These are phyloP conservation scores for Sarcophaga peregrina DNA, from an alignment of 1,140 invertebrate genomes.

Conservation along the genomic window DNA sequence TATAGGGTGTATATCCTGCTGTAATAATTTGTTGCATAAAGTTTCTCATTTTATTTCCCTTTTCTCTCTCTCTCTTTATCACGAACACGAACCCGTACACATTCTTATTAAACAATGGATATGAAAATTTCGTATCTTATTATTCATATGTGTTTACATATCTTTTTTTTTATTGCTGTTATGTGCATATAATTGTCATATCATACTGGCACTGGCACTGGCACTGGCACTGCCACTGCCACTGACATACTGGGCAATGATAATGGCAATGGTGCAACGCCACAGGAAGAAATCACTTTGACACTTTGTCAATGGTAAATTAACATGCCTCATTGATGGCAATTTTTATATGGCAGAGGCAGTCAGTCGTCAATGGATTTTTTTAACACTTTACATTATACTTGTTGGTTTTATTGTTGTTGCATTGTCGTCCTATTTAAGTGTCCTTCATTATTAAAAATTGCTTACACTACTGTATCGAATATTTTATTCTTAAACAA, in stretches of 20 bases:
- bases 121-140: too few relatives aligned
- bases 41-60: neutral
- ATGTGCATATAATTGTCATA: neutral
- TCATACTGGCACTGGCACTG: neutral
- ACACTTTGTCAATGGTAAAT: constrained; percentile 43
- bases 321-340: constrained; percentile 42
- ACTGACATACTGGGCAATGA: neutral
- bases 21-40: constrained; percentile 31
- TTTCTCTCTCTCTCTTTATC: neutral
- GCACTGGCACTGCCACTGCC: neutral
- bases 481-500: constrained; percentile 22
- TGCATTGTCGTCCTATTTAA: neutral
- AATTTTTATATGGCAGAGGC: neutral
- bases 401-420: neutral
- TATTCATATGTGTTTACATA: too few relatives aligned
- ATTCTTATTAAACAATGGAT: neutral
- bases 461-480: neutral
- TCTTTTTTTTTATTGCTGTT: too few relatives aligned
- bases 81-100: neutral
- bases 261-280: neutral
- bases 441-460: neutral
- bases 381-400: neutral
- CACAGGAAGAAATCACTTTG: constrained; percentile 40
- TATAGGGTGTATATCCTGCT: constrained; percentile 14
- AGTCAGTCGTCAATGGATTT: neutral